These are phyloP conservation scores for Pogonomyrmex barbatus DNA, from an alignment of 1,140 invertebrate species.

Conservation along the genomic window DNA sequence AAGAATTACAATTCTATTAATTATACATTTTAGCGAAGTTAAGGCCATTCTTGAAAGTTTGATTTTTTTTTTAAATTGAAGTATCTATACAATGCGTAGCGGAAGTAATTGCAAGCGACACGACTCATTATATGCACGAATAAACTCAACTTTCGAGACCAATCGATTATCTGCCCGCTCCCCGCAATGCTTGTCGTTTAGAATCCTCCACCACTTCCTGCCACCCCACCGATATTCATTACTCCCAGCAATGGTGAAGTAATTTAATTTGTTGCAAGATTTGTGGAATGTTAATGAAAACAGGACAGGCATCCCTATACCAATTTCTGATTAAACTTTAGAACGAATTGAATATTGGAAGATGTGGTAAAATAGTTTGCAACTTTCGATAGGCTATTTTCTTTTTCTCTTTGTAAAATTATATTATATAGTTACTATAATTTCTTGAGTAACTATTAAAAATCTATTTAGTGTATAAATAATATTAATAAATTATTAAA, in stretches of 20 bases:
- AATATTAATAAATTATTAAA: neutral
- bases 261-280: conserved; percentile 85
- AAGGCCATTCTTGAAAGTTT: conserved; percentile 25
- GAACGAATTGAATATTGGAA: conserved; percentile 25
- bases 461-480: neutral
- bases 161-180: conserved; percentile 81
- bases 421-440: too few species aligned
- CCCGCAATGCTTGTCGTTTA: conserved; percentile 68
- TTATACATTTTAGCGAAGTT: conserved; percentile 6
- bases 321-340: conserved; percentile 81
- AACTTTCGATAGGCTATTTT: conserved; percentile 13
- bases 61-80: conserved; percentile 2
- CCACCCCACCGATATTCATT: conserved; percentile 79
- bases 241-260: conserved; percentile 83
- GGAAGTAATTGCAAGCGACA: conserved; percentile 49
- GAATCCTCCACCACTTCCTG: conserved; percentile 64
- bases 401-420: neutral
- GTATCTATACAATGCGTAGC: conserved; percentile 6
- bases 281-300: conserved; percentile 86
- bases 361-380: conserved; percentile 9
- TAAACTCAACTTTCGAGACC: conserved; percentile 73
- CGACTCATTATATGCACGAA: conserved; percentile 67
- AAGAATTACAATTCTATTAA: neutral
- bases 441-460: neutral
- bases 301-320: conserved; percentile 78